A percentile compares a stretch with the other conserved stretches of the same genome.
These are phyloP conservation scores for Trichonephila clavipes DNA, from an alignment of 1,140 invertebrate genomes.

Conservation along the genomic window DNA sequence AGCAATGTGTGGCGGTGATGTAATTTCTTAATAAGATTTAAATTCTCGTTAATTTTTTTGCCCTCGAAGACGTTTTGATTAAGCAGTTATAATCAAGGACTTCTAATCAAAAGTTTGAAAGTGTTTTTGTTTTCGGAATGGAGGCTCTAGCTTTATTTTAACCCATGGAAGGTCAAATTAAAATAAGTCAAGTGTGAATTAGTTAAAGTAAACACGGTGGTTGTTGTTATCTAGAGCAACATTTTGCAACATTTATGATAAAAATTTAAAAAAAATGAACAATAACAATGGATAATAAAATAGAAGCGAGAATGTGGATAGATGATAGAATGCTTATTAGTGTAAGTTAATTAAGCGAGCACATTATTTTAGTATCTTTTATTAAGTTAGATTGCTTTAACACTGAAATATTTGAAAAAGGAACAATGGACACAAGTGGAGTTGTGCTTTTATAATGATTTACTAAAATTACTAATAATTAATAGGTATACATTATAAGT, in stretches of 20 bases:
- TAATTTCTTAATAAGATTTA: constrained; percentile 37
- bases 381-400: too few species aligned
- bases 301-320: too few species aligned
- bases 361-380: too few species aligned
- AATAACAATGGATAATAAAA: too few species aligned
- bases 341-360: too few species aligned
- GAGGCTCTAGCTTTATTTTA: background rate
- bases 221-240: background rate
- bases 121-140: background rate
- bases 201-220: background rate
- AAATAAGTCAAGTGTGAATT: background rate
- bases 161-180: background rate
- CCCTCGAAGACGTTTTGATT: constrained; percentile 5
- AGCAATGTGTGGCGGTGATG: background rate
- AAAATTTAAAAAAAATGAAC: too few species aligned
- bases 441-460: too few species aligned
- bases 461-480: too few species aligned
- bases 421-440: too few species aligned
- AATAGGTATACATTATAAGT: too few species aligned
- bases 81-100: constrained; percentile 9
- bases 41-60: constrained; percentile 32
- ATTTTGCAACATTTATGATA: background rate
- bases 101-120: constrained; percentile 11
- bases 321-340: too few species aligned
- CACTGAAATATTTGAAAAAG: too few species aligned